Conservation (phyloP, 2,888 invertebrate genomes). For the Acanthococcus lagerstroemiae region DNA sequence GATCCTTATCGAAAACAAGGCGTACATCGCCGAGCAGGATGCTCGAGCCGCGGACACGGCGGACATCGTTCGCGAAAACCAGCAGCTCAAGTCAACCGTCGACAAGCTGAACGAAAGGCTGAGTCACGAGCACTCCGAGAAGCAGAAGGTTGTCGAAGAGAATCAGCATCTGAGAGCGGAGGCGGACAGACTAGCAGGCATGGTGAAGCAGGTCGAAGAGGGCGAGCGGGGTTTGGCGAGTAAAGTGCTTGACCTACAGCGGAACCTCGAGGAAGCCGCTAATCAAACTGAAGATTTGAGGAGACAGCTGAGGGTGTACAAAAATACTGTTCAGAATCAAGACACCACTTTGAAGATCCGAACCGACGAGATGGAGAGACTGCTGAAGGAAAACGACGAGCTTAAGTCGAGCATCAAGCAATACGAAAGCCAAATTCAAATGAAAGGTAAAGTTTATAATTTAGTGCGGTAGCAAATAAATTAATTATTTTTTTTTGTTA, state of each 20-base stretch:
- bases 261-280: slow-evolving; percentile 1
- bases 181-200: neutral
- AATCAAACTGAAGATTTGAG: slow-evolving; percentile 5
- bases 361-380: neutral
- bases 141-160: slow-evolving; percentile 1
- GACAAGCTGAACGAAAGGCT: slow-evolving; percentile 4
- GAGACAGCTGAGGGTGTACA: slow-evolving; percentile 15
- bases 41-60: neutral
- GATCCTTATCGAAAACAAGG: slow-evolving; percentile 11
- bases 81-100: neutral
- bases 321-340: slow-evolving; percentile 20
- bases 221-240: neutral
- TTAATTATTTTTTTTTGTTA: neutral
- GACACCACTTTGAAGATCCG: slow-evolving; percentile 12
- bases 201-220: neutral
- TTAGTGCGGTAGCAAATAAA: slow-evolving; percentile 6
- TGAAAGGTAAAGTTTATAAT: slow-evolving; percentile 23
- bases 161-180: slow-evolving; percentile 4
- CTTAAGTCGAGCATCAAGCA: slow-evolving; percentile 13
- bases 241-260: neutral
- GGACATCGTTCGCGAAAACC: slow-evolving; percentile 7
- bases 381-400: slow-evolving; percentile 19
- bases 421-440: slow-evolving; percentile 26
- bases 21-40: slow-evolving; percentile 1
- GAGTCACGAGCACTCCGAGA: slow-evolving; percentile 2